Evolutionary conservation across 2,113 vertebrate genomes (phyloP).

Genomic region (Dasyurus viverrinus): DNA sequence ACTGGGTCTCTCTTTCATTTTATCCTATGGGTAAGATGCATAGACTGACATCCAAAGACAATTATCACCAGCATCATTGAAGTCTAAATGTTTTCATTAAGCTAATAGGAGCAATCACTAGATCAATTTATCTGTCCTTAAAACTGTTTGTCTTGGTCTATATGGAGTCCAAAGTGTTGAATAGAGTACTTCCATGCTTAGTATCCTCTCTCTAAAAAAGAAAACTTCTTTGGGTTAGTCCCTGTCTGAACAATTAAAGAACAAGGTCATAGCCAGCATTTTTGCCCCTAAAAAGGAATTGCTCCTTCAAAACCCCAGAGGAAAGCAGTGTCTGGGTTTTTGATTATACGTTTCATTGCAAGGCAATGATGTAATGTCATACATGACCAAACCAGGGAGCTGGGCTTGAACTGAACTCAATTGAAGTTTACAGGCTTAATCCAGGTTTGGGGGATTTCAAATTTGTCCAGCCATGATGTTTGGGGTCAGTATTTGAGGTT

Average conservation of each 20-base stretch:
- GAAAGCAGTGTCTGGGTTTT: slow-evolving; percentile 76
- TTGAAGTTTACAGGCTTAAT: slow-evolving; percentile 75
- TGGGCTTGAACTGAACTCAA: slow-evolving; percentile 55
- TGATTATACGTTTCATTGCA: slow-evolving; percentile 81
- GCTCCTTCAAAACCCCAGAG: slow-evolving; percentile 73
- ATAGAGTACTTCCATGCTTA: slow-evolving; percentile 33
- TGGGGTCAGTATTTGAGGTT: slow-evolving; percentile 77
- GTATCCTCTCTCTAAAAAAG: slow-evolving; percentile 54
- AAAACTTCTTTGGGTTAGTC: slow-evolving; percentile 53
- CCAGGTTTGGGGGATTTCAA: slow-evolving; percentile 69
- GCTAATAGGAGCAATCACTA: not conserved
- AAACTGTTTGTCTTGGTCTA: not conserved
- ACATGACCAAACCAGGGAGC: slow-evolving; percentile 71
- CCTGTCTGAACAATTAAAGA: slow-evolving; percentile 67
- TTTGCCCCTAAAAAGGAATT: slow-evolving; percentile 75
- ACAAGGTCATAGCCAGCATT: slow-evolving; percentile 63
- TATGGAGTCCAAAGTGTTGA: not conserved
- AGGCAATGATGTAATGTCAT: slow-evolving; percentile 71
- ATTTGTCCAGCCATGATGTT: slow-evolving; percentile 72
- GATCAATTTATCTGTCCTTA: not conserved
- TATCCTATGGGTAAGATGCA: not conserved
- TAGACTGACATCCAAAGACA: not conserved
- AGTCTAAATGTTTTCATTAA: slow-evolving; percentile 30
- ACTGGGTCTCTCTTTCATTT: not conserved
- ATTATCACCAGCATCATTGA: not conserved